These are phyloP conservation scores for Noctua comes DNA, from an alignment of 2,888 invertebrate species.

Conservation along the genomic window DNA sequence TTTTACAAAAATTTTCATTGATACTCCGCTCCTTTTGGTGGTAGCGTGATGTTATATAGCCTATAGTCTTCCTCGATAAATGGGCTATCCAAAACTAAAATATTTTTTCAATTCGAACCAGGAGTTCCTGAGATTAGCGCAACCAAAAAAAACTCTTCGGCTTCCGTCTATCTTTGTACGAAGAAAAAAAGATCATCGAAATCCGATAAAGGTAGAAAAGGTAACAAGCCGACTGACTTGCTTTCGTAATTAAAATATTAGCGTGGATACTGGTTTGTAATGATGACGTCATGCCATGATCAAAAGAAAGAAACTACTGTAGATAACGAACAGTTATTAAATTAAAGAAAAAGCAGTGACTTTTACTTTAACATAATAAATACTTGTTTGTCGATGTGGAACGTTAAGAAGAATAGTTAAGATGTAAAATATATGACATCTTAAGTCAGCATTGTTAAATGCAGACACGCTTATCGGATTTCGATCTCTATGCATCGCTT, in stretches of 20 bases:
- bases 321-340: not conserved
- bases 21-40: too few relatives aligned
- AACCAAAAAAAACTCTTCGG: too few relatives aligned
- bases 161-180: not conserved
- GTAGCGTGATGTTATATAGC: too few relatives aligned
- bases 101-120: too few relatives aligned
- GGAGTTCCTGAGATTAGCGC: too few relatives aligned
- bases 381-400: not conserved
- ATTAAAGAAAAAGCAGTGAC: not conserved
- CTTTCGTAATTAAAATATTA: not conserved
- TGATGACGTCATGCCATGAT: not conserved
- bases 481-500: conserved; percentile 21
- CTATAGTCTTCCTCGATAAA: too few relatives aligned
- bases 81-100: too few relatives aligned
- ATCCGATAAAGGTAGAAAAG: not conserved
- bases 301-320: not conserved
- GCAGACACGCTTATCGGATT: conserved; percentile 9
- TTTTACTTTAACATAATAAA: conserved; percentile 7
- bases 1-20: too few relatives aligned
- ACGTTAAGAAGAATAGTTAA: not conserved
- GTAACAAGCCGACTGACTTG: not conserved
- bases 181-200: too few relatives aligned
- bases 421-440: conserved; percentile 7
- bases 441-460: not conserved
- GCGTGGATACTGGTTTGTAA: not conserved